Evolutionary conservation across 2,888 invertebrate genomes (phyloP).

Genomic region (Sinohyriopsis cumingii): DNA sequence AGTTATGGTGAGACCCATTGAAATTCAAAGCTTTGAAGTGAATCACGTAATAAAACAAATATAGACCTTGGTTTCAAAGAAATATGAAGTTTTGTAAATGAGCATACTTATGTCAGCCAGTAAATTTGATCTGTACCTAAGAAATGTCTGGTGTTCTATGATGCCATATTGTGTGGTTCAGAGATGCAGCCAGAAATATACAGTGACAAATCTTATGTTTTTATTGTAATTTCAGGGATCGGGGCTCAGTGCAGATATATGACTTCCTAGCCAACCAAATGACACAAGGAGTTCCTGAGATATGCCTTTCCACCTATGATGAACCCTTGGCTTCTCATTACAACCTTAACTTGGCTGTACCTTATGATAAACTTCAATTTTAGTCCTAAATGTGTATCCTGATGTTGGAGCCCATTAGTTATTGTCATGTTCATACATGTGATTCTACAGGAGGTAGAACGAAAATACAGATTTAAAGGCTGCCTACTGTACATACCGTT

Average conservation of each 20-base stretch:
- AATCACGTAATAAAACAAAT: too few species aligned
- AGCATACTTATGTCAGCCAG: neutral
- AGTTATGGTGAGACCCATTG: too few species aligned
- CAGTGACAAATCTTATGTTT: too few species aligned
- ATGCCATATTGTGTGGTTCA: neutral
- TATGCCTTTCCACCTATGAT: slow-evolving; percentile 65
- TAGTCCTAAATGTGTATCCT: neutral
- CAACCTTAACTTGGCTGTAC: slow-evolving; percentile 64
- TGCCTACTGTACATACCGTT: too few species aligned
- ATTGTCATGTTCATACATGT: too few species aligned
- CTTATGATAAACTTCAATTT: slow-evolving; percentile 56
- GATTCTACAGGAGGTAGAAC: too few species aligned
- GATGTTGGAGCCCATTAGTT: too few species aligned
- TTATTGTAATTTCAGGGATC: slow-evolving; percentile 47
- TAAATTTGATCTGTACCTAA: too few species aligned
- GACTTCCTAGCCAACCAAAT: slow-evolving; percentile 62
- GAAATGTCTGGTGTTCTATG: neutral
- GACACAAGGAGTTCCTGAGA: slow-evolving; percentile 60
- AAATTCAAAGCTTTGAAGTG: too few species aligned
- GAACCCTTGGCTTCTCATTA: slow-evolving; percentile 65
- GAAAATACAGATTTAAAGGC: too few species aligned
- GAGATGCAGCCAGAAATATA: slow-evolving; percentile 1
- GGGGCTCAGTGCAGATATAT: slow-evolving; percentile 63
- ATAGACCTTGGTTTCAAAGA: neutral
- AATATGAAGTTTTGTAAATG: neutral